Evolutionary conservation across 2,113 vertebrate species (phyloP), one percentile per base, ranked within the genome.

Genomic region (Sceloporus tristichus): DNA sequence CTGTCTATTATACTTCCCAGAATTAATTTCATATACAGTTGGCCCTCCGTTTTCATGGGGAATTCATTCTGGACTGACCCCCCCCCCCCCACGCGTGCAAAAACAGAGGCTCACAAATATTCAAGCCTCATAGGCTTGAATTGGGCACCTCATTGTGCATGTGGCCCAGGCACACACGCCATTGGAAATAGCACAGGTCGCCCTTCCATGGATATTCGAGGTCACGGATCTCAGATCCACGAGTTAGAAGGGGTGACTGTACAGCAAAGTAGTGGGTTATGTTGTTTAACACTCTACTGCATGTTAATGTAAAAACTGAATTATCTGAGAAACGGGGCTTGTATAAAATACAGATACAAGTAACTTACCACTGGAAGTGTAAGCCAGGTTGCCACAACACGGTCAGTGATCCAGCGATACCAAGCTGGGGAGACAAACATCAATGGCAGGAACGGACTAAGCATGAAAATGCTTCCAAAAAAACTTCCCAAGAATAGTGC

Each of bases 341-440:
- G n/a, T 48, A 78, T 88, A 73, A 82, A 40, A 10, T 48, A 38
- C 16, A 25, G 1, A 85, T 38, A 87, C 18, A 59, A 16, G 6
- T 19, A 84, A 97, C 98, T 96, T 96, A 99, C 99, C 98, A 98
- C 98, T 56, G 99, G 99, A 29, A 99, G 96, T 0, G 99, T 99
- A 94, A 99, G 96, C 99, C 99, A 99, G 54, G 98, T 98, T 86
- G 99, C 99, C 27, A 99, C 98, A 53, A 99, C 91, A 34, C 97
- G 97, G 92, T 99, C 98, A 0, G 97, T 99, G 94, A 99, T 95
- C 98, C 99, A 98, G 96, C 99, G 99, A 95, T 99, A 99, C 98
- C 98, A 99, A 68, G 98, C 96, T 0, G 98, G 98, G 0, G 97
- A 98, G 89, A 99, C 34, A 89, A 99, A 94, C 98, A 99, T 98